These are phyloP conservation scores for Emberiza fucata DNA, from an alignment of 2,113 vertebrate genomes.

Conservation along the genomic window DNA sequence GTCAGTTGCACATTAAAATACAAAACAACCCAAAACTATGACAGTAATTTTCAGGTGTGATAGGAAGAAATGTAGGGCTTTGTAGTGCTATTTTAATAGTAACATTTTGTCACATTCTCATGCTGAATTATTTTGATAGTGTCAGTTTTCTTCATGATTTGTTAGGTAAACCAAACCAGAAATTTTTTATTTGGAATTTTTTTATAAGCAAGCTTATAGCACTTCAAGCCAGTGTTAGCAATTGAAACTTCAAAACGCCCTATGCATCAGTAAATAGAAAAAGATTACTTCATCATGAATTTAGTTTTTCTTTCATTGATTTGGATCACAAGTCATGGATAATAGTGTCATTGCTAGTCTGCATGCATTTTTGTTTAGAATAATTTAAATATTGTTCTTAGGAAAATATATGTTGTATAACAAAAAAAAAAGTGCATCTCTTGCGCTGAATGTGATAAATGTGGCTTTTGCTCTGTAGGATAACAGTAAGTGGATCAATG, in stretches of 20 bases:
- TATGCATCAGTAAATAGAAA: neutral
- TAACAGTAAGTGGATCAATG: slow-evolving; percentile 94
- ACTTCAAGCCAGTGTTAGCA: neutral
- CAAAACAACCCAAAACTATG: neutral
- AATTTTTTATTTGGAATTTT: neutral
- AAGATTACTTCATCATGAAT: neutral
- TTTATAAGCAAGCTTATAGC: neutral
- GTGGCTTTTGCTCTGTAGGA: slow-evolving; percentile 75
- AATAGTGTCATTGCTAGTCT: neutral
- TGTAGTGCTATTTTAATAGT: neutral
- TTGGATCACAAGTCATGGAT: neutral
- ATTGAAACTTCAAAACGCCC: neutral
- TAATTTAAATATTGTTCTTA: neutral
- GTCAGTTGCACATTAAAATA: neutral
- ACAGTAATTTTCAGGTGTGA: neutral
- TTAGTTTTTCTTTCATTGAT: neutral
- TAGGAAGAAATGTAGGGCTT: neutral
- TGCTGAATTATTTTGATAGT: neutral
- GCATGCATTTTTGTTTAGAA: neutral
- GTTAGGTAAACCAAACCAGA: neutral
- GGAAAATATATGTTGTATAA: neutral
- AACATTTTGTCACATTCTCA: neutral
- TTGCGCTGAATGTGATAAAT: neutral
- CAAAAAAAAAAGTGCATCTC: neutral
- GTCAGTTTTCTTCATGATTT: neutral